Base-by-base conservation (phyloP, 2,888 invertebrate genomes). In the Cylloceria caligata region DNA sequence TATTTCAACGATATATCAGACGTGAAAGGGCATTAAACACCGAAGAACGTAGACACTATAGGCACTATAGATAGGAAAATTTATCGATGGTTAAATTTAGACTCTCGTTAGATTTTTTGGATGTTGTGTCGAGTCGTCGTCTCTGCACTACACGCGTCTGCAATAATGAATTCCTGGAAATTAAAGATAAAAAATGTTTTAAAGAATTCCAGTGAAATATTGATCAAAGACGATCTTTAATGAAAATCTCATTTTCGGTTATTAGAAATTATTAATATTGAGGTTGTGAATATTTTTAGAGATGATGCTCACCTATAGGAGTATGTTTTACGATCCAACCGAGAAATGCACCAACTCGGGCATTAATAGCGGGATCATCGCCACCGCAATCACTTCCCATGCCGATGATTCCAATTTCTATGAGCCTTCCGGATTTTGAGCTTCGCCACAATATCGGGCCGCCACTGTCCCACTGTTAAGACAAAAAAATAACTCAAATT, bases 361-460 rank as follows among this genome's bases (percentile, higher is more conserved):
- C 94, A 90, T 95, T 95, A 9, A 95, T 88, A 1, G 93, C 94
- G 0, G 95, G 95, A 0, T 42, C 64, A 0, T 83, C 80, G 0
- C 92, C 87, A 0, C 94, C 96, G 87, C 96, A 96, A 69, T 85
- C 93, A 0, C 78, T 65, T 4, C 96, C 96, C 83, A 85, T 93
- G 73, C 94, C 95, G 76, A 95, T 93, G n/a, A 95, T 87, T 0
- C 95, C 96, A 0, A 94, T 72, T 7, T 86, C 69, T 0, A 90
- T 80, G 0, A 89, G 11, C 64, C 88, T 86, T 21, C 85, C 85
- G 1, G 88, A 89, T 0, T 81, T 73, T 9, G 91, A 91, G 82
- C 95, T 94, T 68, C 93, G 91, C 93, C 94, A 95, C 0, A 95
- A 87, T 0, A 93, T 76, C 0, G 95, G 95, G 0, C 95, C 95